Conservation (phyloP, 2,797 vertebrate species). For the Sebastes variabilis region DNA sequence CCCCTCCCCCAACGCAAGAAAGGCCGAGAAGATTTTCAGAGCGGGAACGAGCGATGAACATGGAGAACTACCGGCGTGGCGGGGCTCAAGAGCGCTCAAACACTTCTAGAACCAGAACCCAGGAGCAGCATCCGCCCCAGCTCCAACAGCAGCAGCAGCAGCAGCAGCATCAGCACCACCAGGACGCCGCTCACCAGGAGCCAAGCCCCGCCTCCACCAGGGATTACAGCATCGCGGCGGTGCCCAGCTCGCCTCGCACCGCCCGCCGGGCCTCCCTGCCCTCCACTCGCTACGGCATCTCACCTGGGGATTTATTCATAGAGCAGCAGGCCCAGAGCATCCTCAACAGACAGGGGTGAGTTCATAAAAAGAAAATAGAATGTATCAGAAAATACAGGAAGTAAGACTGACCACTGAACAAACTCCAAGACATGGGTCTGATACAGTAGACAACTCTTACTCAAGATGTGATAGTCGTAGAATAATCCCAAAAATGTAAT, state of each 20-base stretch:
- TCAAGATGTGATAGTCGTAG: neutral
- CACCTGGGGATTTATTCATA: slow-evolving; percentile 86
- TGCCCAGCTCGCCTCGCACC: slow-evolving; percentile 87
- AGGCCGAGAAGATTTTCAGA: slow-evolving; percentile 71
- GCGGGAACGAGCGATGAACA: slow-evolving; percentile 82
- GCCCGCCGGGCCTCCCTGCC: slow-evolving; percentile 83
- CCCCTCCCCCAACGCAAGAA: slow-evolving; percentile 56
- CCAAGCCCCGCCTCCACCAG: slow-evolving; percentile 74
- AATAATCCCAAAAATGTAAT: neutral
- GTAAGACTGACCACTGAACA: neutral
- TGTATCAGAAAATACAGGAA: neutral
- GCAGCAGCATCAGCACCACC: slow-evolving; percentile 48
- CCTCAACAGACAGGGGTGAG: slow-evolving; percentile 91
- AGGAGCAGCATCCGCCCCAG: slow-evolving; percentile 46
- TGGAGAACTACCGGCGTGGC: slow-evolving; percentile 83
- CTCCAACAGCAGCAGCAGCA: slow-evolving; percentile 43
- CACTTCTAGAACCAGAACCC: slow-evolving; percentile 46
- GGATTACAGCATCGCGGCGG: slow-evolving; percentile 79
- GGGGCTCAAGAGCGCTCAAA: slow-evolving; percentile 52
- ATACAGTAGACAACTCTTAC: neutral
- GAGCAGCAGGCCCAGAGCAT: slow-evolving; percentile 88
- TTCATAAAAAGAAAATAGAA: neutral
- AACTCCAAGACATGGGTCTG: neutral
- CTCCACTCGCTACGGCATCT: slow-evolving; percentile 85
- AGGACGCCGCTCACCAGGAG: slow-evolving; percentile 54